Evolutionary conservation across 2,888 invertebrate species (phyloP).

Genomic region (Drosophila emarginata): DNA sequence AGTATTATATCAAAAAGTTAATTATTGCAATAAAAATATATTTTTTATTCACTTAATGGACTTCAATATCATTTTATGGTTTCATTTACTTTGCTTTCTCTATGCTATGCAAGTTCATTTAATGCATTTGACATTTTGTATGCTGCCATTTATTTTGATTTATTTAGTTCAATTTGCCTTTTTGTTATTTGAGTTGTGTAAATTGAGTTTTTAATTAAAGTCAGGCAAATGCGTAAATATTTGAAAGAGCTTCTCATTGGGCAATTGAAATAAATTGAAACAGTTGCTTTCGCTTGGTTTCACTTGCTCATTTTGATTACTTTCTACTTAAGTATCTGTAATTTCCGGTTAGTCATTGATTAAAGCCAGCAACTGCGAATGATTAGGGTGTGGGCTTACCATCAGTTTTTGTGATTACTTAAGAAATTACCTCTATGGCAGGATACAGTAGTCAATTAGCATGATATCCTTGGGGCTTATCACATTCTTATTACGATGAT

Average conservation of each 20-base stretch:
- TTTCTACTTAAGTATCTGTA: slow-evolving; percentile 14
- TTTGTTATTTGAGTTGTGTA: slow-evolving; percentile 45
- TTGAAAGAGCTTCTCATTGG: slow-evolving; percentile 13
- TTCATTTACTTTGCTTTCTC: background rate
- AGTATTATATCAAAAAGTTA: background rate
- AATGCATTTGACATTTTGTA: slow-evolving; percentile 3
- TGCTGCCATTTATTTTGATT: slow-evolving; percentile 43
- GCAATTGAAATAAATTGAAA: slow-evolving; percentile 13
- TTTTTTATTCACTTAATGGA: background rate
- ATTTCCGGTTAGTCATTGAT: slow-evolving; percentile 26
- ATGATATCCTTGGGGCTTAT: slow-evolving; percentile 52
- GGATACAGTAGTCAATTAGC: slow-evolving; percentile 52
- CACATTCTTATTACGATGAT: slow-evolving; percentile 32
- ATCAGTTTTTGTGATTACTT: background rate
- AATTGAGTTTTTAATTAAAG: slow-evolving; percentile 32
- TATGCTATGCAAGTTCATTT: background rate
- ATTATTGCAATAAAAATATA: background rate
- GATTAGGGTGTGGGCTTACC: background rate
- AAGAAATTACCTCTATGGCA: slow-evolving; percentile 22
- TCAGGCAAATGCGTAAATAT: background rate
- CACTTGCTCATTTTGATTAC: background rate
- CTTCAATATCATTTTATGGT: background rate
- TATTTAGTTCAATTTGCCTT: slow-evolving; percentile 33
- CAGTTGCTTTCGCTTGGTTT: slow-evolving; percentile 8
- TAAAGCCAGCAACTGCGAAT: slow-evolving; percentile 4